These are phyloP conservation scores for Tachysurus fulvidraco DNA, from an alignment of 2,113 vertebrate species.

Conservation along the genomic window DNA sequence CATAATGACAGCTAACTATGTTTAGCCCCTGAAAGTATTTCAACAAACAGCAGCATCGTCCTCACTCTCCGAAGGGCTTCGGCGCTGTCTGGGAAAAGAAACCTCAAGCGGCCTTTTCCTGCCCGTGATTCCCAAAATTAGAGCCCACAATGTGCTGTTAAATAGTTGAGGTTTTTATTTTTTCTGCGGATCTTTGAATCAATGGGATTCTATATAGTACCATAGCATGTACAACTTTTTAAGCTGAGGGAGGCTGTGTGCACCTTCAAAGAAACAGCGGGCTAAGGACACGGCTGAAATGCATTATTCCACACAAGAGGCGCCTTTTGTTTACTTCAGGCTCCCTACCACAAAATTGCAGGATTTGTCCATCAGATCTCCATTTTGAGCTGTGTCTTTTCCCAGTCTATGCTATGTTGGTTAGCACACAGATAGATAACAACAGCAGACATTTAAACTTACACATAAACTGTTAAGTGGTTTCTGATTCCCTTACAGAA, in stretches of 20 bases:
- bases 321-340: slow-evolving; percentile 75
- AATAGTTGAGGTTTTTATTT: slow-evolving; percentile 76
- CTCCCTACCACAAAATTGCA: slow-evolving; percentile 72
- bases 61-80: slow-evolving; percentile 67
- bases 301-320: slow-evolving; percentile 73
- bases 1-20: slow-evolving; percentile 76
- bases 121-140: slow-evolving; percentile 74
- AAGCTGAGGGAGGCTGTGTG: slow-evolving; percentile 52
- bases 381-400: slow-evolving; percentile 3
- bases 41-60: slow-evolving; percentile 74
- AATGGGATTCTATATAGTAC: slow-evolving; percentile 76
- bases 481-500: not conserved
- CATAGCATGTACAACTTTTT: slow-evolving; percentile 59
- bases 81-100: slow-evolving; percentile 64
- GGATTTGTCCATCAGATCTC: slow-evolving; percentile 69
- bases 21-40: slow-evolving; percentile 70
- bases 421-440: slow-evolving; percentile 16
- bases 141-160: slow-evolving; percentile 73
- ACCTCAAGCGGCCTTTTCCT: slow-evolving; percentile 72
- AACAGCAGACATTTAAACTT: slow-evolving; percentile 10
- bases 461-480: not conserved
- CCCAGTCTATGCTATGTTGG: slow-evolving; percentile 26
- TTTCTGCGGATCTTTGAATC: slow-evolving; percentile 65
- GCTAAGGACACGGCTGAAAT: slow-evolving; percentile 69
- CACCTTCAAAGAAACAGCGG: slow-evolving; percentile 70